phyloP scores from a whole-genome alignment of 1,140 invertebrate species.

The Brachionus koreanus region DNA sequence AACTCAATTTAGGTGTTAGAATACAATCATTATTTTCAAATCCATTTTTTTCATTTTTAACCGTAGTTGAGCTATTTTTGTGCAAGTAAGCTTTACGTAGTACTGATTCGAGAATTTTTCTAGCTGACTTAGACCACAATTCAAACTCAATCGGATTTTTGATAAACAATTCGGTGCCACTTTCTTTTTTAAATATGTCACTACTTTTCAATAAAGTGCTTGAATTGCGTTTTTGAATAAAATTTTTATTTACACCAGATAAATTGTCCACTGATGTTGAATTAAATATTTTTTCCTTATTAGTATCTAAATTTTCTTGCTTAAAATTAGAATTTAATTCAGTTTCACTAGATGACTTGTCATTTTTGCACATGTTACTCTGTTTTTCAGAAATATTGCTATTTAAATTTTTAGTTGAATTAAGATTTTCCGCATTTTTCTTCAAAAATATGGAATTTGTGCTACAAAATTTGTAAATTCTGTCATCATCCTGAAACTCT shows the following conservation, averaged over 20 bases:
- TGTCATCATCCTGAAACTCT: constrained; percentile 40
- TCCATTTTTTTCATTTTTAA: background rate
- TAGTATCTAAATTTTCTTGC: background rate
- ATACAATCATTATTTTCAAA: background rate
- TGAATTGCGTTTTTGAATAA: background rate
- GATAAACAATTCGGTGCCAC: background rate
- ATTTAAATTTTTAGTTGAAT: background rate
- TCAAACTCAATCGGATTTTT: background rate
- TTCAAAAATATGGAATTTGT: background rate
- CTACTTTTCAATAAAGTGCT: background rate
- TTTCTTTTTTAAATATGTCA: background rate
- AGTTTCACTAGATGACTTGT: background rate
- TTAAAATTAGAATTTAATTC: background rate
- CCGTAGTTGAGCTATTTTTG: background rate
- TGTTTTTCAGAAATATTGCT: background rate
- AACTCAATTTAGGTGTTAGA: background rate
- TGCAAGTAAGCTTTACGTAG: background rate
- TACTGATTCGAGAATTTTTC: constrained; percentile 12
- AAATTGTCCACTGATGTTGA: background rate
- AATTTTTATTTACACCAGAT: background rate
- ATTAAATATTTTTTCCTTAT: background rate
- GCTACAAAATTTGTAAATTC: constrained; percentile 14
- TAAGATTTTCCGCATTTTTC: background rate
- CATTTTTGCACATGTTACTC: background rate
- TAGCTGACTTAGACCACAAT: background rate